A percentile compares a stretch with the other conserved stretches of the same genome.
Evolutionary conservation across 2,113 vertebrate species (phyloP).

Genomic region (Oryzias melastigma): DNA sequence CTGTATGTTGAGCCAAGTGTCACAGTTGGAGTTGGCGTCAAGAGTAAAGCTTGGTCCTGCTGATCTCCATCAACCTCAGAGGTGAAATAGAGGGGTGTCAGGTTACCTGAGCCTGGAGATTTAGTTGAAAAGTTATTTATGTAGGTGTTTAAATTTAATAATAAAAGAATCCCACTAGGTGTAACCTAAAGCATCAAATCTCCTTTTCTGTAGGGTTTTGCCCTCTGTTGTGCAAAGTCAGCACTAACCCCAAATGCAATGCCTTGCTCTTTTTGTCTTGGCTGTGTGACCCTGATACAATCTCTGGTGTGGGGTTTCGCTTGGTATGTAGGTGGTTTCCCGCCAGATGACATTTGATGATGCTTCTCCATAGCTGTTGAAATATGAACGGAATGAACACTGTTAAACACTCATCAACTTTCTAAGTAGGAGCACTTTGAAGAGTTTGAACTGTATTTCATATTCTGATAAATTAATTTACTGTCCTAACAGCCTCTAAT

Average conservation of each 20-base stretch:
- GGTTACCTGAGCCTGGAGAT: conserved; percentile 34
- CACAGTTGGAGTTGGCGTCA: conserved; percentile 11
- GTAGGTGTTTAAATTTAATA: conserved; percentile 14
- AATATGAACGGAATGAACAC: conserved; percentile 40
- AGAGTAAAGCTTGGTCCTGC: conserved; percentile 18
- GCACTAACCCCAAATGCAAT: conserved; percentile 15
- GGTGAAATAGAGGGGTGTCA: conserved; percentile 22
- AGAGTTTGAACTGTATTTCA: conserved; percentile 15
- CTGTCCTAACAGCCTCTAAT: background rate
- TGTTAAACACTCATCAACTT: conserved; percentile 51
- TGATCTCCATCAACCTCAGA: conserved; percentile 21
- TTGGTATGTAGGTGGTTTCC: conserved; percentile 58
- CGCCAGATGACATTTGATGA: conserved; percentile 45
- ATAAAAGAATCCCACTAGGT: too few species aligned
- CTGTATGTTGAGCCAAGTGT: conserved; percentile 7
- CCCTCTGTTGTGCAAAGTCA: conserved; percentile 14
- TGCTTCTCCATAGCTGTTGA: conserved; percentile 20
- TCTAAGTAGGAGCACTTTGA: conserved; percentile 18
- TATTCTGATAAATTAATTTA: background rate
- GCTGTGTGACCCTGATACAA: conserved; percentile 26
- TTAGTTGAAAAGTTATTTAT: conserved; percentile 42
- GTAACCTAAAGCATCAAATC: conserved; percentile 20
- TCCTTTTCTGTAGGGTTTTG: conserved; percentile 2
- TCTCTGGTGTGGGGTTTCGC: conserved; percentile 56
- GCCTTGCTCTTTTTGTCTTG: conserved; percentile 9